These are phyloP conservation scores for Actinemys pallida DNA, from an alignment of 2,113 vertebrate species.

Conservation along the genomic window DNA sequence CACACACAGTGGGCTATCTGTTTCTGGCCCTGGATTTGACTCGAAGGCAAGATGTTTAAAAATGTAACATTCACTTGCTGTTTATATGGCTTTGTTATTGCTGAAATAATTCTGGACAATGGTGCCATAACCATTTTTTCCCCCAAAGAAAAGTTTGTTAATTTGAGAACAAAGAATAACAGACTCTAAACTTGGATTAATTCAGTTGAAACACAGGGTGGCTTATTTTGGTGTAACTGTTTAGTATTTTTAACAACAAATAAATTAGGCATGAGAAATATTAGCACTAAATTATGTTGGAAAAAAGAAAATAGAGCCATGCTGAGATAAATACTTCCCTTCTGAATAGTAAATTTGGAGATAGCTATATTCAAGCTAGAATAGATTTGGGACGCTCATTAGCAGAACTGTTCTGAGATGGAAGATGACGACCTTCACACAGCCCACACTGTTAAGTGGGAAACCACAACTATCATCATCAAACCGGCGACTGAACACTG, in stretches of 20 bases:
- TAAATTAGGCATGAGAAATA: not conserved
- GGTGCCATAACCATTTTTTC: not conserved
- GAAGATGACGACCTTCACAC: not conserved
- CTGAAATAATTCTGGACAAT: not conserved
- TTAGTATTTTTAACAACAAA: not conserved
- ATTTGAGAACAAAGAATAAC: not conserved
- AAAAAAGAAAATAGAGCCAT: not conserved
- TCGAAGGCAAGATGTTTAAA: not conserved
- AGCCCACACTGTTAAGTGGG: not conserved
- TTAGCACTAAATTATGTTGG: not conserved
- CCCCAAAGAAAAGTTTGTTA: conserved; percentile 4
- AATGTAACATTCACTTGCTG: not conserved
- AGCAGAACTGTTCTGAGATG: not conserved
- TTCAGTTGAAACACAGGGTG: not conserved
- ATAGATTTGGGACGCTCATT: not conserved
- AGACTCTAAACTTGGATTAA: not conserved
- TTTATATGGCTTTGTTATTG: conserved; percentile 20
- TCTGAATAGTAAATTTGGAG: not conserved
- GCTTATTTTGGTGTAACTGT: not conserved
- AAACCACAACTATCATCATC: not conserved
- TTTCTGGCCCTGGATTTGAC: not conserved
- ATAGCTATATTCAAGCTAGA: not conserved
- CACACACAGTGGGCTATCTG: not conserved
- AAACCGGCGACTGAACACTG: not conserved
- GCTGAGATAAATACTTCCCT: not conserved